phyloP scores from a whole-genome alignment of 2,113 vertebrate species.

The Takifugu bimaculatus region DNA sequence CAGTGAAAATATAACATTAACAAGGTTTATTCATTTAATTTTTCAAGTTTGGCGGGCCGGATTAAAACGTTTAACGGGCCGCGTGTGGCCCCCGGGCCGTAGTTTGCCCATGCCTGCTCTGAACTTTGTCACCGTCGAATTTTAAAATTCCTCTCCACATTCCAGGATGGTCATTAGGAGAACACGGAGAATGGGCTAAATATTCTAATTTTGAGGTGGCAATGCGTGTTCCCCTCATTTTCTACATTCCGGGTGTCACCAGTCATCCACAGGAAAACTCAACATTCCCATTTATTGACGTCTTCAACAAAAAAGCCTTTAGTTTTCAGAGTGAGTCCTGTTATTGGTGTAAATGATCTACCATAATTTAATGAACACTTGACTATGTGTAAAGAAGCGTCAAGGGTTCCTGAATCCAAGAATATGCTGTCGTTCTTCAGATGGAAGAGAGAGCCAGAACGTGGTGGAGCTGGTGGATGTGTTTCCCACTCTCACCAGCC shows the following conservation, averaged over 20 bases:
- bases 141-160: neutral
- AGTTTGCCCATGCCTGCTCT: neutral
- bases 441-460: slow-evolving; percentile 41
- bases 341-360: neutral
- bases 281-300: slow-evolving; percentile 79
- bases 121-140: too few species aligned
- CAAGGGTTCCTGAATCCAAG: too few species aligned
- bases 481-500: slow-evolving; percentile 81
- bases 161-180: slow-evolving; percentile 93
- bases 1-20: too few species aligned
- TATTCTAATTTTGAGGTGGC: slow-evolving; percentile 94
- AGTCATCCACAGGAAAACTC: slow-evolving; percentile 22
- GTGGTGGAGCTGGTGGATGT: slow-evolving; percentile 88
- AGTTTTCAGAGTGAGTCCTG: slow-evolving; percentile 71
- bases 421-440: slow-evolving; percentile 58
- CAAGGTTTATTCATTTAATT: too few species aligned
- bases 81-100: too few species aligned
- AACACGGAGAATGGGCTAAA: slow-evolving; percentile 98
- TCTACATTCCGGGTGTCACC: slow-evolving; percentile 84
- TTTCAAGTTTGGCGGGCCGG: too few species aligned
- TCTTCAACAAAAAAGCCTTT: slow-evolving; percentile 35
- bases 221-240: slow-evolving; percentile 85
- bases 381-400: too few species aligned
- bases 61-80: too few species aligned
- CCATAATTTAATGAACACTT: too few species aligned